Evolutionary conservation across 1,140 invertebrate species (phyloP).

Genomic region (Cotesia vestalis): DNA sequence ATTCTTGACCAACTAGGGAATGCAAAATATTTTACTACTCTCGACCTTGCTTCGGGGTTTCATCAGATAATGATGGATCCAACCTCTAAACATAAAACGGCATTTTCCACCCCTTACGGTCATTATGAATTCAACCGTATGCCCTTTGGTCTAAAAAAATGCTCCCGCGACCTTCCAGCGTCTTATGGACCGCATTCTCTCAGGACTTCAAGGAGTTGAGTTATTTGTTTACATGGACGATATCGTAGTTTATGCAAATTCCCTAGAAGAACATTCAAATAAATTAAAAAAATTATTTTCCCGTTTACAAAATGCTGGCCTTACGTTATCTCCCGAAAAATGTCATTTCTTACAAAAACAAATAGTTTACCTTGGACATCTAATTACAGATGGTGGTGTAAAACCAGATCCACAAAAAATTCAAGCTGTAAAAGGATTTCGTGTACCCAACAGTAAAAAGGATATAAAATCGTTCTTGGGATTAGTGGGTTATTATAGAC

Average conservation of each 20-base stretch:
- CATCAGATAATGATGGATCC: background rate
- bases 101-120: background rate
- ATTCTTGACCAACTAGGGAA: background rate
- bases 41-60: background rate
- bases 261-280: background rate
- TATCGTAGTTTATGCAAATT: background rate
- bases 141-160: slow-evolving; percentile 1
- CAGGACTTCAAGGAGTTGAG: background rate
- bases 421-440: background rate
- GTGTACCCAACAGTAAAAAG: background rate
- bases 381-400: slow-evolving; percentile 12
- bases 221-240: slow-evolving; percentile 23
- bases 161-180: background rate
- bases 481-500: slow-evolving; percentile 19
- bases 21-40: background rate
- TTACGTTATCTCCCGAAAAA: background rate
- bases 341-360: slow-evolving; percentile 15
- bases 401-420: slow-evolving; percentile 15
- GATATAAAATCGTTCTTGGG: slow-evolving; percentile 11
- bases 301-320: background rate
- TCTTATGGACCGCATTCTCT: slow-evolving; percentile 5
- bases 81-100: background rate
- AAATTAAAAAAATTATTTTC: background rate
- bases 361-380: slow-evolving; percentile 19
- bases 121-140: background rate